Evolutionary conservation across 2,113 vertebrate genomes (phyloP), one percentile per base, ranked within the genome.

Genomic region (Toxotes chatareus): DNA sequence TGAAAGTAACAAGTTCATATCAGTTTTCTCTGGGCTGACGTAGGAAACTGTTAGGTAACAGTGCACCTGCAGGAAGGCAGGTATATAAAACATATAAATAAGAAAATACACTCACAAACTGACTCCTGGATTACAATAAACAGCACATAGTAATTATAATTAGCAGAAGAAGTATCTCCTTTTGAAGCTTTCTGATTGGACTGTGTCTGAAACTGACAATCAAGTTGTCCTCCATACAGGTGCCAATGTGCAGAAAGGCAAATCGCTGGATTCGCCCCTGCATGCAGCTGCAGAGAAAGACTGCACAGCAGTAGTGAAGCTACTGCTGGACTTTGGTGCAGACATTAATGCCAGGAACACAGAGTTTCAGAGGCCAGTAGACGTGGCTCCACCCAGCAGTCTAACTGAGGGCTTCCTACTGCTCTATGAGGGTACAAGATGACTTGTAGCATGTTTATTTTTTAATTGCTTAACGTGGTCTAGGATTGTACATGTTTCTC

Each of bases 311-410:
- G 95, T 96, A 0, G 91, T 97, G 74, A 96, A 93, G 78, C 90
- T 98, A 65, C 94, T 99, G 83, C 93, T 99, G 70, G 98, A 99
- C 75, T 99, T 98, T 86, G 98, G 97, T 36, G 98, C 98, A 0
- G 96, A 99, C 70, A 94, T 97, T 83, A 98, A 97, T 42, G 96
- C 96, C 83, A 96, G 96, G 86, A 98, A 99, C 79, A 92, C 91
- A 60, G 97, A 98, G 53, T 95, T 94, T 61, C 95, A 97, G 90
- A 92, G 97, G 65, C 96, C 98, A 4, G 91, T 98, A 7, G 98
- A 99, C 21, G 90, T 97, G 63, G 96, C 97, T 73, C 92, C 95
- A 27, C 94, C 97, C 13, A 96, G 96, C 88, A 96, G 97, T 83
- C 74, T 91, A 61, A 96, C 97, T 69, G 98, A 99, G 88, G 95